Base-by-base conservation (phyloP, 2,888 invertebrate genomes). In the Pristionchus japonicus region DNA sequence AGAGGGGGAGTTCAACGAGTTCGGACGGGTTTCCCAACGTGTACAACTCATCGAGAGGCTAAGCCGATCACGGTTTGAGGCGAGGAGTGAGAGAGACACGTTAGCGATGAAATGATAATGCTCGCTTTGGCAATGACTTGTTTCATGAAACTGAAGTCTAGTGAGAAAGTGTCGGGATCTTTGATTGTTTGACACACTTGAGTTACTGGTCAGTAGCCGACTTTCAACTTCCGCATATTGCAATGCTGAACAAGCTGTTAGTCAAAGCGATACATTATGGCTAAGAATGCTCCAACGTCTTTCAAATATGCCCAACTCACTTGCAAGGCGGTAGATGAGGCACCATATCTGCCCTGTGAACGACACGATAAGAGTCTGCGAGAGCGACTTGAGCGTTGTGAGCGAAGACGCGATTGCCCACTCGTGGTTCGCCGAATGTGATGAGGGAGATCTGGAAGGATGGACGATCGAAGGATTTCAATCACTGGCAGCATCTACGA, bases 241-340 rank as follows among this genome's bases (percentile, higher is more conserved):
- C n/a, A n/a, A n/a, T n/a, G n/a, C n/a, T n/a, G n/a, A n/a, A n/a
- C n/a, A n/a, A n/a, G n/a, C n/a, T n/a, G n/a, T n/a, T n/a, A n/a
- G n/a, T 11, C 70, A 31, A 34, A 6, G 70, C 11, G n/a, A 47
- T 47, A 47, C 6, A 13, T 3, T 9, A 37, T n/a, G n/a, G n/a
- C n/a, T n/a, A n/a, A n/a, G n/a, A n/a, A n/a, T n/a, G n/a, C n/a
- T n/a, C n/a, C n/a, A n/a, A n/a, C n/a, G n/a, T n/a, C n/a, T n/a
- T n/a, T n/a, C n/a, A n/a, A n/a, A n/a, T n/a, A n/a, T n/a, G n/a
- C n/a, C n/a, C n/a, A 83, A 15, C 82, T 74, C 84, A 88, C 88
- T 88, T 89, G 87, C 91, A 91, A 3, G 90, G 89, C 1, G 91
- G 90, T n/a, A 90, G 88, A 88, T 91, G 91, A 23, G 90, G 90